Conservation (phyloP, 2,888 invertebrate genomes). For the Cheilosia scutellata region DNA sequence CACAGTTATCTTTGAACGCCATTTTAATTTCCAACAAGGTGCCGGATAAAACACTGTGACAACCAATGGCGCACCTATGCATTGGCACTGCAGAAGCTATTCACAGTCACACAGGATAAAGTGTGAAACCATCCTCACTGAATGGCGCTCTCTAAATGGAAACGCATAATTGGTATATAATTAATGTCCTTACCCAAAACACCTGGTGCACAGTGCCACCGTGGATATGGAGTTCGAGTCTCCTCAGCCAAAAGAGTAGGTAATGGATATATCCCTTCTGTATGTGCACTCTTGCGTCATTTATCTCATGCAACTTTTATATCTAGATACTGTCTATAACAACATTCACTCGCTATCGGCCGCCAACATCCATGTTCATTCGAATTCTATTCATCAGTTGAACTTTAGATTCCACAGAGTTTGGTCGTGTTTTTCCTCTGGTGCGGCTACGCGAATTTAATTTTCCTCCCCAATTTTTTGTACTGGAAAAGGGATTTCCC, state of each 20-base stretch:
- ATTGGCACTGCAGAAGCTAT: too few relatives aligned
- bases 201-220: conserved; percentile 27
- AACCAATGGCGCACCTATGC: too few relatives aligned
- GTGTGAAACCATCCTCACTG: not conserved
- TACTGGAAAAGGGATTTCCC: conserved; percentile 66
- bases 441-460: conserved; percentile 41
- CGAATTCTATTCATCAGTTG: conserved; percentile 61
- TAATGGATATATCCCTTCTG: not conserved
- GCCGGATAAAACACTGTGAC: too few relatives aligned
- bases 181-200: conserved; percentile 50
- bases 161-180: conserved; percentile 61
- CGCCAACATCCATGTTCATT: conserved; percentile 61
- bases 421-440: conserved; percentile 57
- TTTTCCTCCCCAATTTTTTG: conserved; percentile 28
- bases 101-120: too few relatives aligned
- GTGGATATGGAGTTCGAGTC: not conserved
- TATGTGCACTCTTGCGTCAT: not conserved
- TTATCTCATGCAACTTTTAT: conserved; percentile 62
- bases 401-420: conserved; percentile 75
- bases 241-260: not conserved
- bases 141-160: conserved; percentile 32
- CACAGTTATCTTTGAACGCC: too few relatives aligned
- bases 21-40: too few relatives aligned
- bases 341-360: not conserved
- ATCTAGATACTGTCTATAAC: conserved; percentile 59